Base-by-base conservation (phyloP, 2,888 invertebrate species). In the Tetranychus piercei region DNA sequence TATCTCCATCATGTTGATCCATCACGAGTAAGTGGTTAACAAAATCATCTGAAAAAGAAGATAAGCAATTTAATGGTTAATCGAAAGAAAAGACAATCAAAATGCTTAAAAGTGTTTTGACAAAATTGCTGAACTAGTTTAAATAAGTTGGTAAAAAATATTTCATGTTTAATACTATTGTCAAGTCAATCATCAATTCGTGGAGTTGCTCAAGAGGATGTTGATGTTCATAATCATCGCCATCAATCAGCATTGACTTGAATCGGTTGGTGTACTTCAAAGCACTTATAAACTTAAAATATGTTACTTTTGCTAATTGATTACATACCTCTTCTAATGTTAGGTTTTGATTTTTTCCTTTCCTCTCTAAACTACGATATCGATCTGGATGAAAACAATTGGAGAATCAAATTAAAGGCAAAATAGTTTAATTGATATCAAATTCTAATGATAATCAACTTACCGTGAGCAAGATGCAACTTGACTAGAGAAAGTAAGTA, bases 401-500 rank as follows among this genome's bases (percentile, higher is more conserved):
- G 6, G 34, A 9, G 23, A 71, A 22, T 71, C 5, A 0, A 71
- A 71, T 71, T n/a, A 23, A 71, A 71, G 6, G n/a, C 9, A 7
- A 20, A 23, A 43, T 22, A 11, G n/a, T 18, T 20, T 9, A n/a
- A 9, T 73, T n/a, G n/a, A 45, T 43, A 45, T 43, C 22, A n/a
- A 65, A n/a, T 4, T 0, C 34, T 34, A 34, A 34, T n/a, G 22
- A 7, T 15, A 11, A 8, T 11, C 1, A 18, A 77, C 80, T 82
- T 82, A 87, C 87, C 87, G 81, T 88, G 87, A 9, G 88, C 86
- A 76, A 87, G 82, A 82, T 88, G 87, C 44, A 88, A 82, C 78
- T 87, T 82, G 73, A 87, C 86, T 83, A 87, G 86, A 72, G 88
- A 87, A 85, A 87, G 85, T 67, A 88, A 82, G 82, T 86, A 88